phyloP scores from a whole-genome alignment of 1,140 invertebrate species.

The Gerris buenoi region DNA sequence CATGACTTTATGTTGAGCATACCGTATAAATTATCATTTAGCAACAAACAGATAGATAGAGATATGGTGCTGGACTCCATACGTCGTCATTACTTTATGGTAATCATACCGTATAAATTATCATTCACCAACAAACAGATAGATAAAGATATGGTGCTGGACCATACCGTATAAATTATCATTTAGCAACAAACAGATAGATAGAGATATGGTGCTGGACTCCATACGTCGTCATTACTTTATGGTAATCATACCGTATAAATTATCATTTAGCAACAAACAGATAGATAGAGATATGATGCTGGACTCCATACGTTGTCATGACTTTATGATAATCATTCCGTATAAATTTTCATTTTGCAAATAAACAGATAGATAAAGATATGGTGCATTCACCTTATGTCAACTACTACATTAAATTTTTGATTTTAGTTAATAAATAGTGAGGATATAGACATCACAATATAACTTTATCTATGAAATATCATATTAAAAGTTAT shows the following conservation, averaged over 20 bases:
- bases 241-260: constrained; percentile 40
- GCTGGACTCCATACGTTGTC: constrained; percentile 64
- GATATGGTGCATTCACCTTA: too few species aligned
- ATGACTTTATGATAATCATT: constrained; percentile 52
- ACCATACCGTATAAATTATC: constrained; percentile 29
- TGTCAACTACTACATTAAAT: too few species aligned
- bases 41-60: too few species aligned
- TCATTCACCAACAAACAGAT: constrained; percentile 47
- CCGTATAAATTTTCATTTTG: neutral
- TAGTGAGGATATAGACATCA: too few species aligned
- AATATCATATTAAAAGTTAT: too few species aligned
- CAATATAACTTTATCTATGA: too few species aligned
- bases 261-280: too few species aligned
- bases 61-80: too few species aligned
- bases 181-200: neutral
- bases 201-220: too few species aligned
- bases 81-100: constrained; percentile 48
- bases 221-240: constrained; percentile 18
- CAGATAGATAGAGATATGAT: too few species aligned
- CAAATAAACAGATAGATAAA: too few species aligned
- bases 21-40: neutral
- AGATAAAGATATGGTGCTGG: constrained; percentile 68
- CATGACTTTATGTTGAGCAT: constrained; percentile 42
- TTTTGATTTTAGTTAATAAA: too few species aligned
- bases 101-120: constrained; percentile 29